phyloP scores from a whole-genome alignment of 53 echinoderm and acorn worm species.

The Temnopleurus reevesii region DNA sequence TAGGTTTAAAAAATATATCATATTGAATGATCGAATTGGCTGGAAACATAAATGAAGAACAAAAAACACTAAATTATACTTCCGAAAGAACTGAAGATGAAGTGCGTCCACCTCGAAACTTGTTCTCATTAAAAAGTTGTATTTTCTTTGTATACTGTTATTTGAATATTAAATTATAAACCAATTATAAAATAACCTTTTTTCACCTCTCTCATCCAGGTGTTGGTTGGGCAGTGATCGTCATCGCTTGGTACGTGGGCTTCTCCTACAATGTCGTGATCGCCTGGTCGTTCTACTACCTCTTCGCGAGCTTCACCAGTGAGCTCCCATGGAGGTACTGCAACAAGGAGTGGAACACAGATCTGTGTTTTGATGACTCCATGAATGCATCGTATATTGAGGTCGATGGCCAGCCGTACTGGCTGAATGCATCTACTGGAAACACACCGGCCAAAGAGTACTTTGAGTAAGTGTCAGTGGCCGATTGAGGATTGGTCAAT shows the following conservation, averaged over 20 bases:
- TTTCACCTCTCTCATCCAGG: too few relatives aligned
- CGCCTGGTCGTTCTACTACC: conserved; percentile 90
- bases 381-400: conserved; percentile 63
- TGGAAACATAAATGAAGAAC: too few relatives aligned
- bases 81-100: too few relatives aligned
- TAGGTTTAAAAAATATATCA: too few relatives aligned
- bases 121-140: too few relatives aligned
- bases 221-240: conserved; percentile 80
- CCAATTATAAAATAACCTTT: too few relatives aligned
- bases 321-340: conserved; percentile 90
- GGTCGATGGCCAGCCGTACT: conserved; percentile 49
- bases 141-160: too few relatives aligned
- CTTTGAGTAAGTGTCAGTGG: conserved; percentile 92
- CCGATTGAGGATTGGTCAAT: too few relatives aligned
- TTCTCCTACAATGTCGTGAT: conserved; percentile 98
- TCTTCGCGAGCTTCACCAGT: conserved; percentile 76
- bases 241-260: conserved; percentile 80
- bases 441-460: conserved; percentile 72
- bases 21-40: too few relatives aligned
- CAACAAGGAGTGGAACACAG: conserved; percentile 86
- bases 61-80: too few relatives aligned
- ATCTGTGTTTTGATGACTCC: conserved; percentile 57
- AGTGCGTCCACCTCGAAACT: too few relatives aligned
- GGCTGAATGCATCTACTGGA: conserved; percentile 16
- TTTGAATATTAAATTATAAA: too few relatives aligned